Evolutionary conservation across 2,888 invertebrate genomes (phyloP).

Genomic region (Silvanus unidentatus): DNA sequence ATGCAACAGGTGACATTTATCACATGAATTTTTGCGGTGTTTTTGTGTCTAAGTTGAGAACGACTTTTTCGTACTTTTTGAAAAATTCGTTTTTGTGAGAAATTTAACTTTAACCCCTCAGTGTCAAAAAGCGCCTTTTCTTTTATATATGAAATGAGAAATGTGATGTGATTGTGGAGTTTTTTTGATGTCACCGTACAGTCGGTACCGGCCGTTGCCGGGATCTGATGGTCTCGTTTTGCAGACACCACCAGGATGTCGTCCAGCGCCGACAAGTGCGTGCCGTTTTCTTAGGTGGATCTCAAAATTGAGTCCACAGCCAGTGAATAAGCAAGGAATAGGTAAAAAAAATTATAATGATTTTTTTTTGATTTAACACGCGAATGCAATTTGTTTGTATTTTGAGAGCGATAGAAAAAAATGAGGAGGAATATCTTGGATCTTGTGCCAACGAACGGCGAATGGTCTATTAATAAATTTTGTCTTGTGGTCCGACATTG

Average conservation of each 20-base stretch:
- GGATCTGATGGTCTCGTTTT: conserved; percentile 37
- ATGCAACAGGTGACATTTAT: conserved; percentile 25
- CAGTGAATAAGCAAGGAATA: conserved; percentile 50
- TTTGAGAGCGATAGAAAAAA: no score
- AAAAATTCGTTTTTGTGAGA: no score
- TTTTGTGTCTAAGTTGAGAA: no score
- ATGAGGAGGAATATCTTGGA: no score
- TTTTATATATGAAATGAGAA: conserved; percentile 1
- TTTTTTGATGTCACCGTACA: conserved; percentile 44
- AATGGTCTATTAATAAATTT: no score
- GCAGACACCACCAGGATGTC: conserved; percentile 32
- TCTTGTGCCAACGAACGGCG: no score
- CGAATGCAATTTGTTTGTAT: no score
- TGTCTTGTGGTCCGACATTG: no score
- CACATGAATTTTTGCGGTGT: conserved; percentile 6
- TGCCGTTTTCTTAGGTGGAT: conserved; percentile 53
- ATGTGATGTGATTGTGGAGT: conserved; percentile 10
- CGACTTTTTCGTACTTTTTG: no score
- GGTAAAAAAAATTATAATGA: conserved; percentile 19
- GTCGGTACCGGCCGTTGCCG: conserved; percentile 46
- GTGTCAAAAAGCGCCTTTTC: neutral
- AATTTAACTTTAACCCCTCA: no score
- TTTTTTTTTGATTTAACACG: no score
- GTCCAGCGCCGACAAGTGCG: conserved; percentile 42
- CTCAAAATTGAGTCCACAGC: conserved; percentile 50